These are phyloP conservation scores for Carlito syrichta DNA, from an alignment of 2,113 vertebrate genomes.

Conservation along the genomic window DNA sequence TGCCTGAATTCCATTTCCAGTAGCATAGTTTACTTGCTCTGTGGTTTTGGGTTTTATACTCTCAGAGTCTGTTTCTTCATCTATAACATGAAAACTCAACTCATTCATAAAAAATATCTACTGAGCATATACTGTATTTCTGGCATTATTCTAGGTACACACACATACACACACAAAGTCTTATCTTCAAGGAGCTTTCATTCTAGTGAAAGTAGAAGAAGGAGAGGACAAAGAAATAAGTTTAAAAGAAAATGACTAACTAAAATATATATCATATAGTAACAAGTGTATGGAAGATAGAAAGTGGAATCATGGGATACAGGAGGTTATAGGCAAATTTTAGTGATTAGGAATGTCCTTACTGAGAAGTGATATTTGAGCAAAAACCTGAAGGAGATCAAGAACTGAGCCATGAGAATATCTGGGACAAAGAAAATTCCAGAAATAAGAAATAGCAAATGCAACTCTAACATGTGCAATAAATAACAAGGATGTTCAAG, in stretches of 20 bases:
- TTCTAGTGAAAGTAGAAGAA: background rate
- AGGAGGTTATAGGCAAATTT: background rate
- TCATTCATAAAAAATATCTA: background rate
- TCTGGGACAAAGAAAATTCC: background rate
- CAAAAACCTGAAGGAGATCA: background rate
- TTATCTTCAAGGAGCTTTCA: background rate
- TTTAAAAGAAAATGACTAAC: background rate
- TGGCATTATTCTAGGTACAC: background rate
- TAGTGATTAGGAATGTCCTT: background rate
- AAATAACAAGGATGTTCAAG: background rate
- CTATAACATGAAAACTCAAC: background rate
- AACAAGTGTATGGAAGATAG: background rate
- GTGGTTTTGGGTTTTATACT: background rate
- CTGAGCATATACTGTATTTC: background rate
- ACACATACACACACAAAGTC: background rate
- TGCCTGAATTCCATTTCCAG: background rate
- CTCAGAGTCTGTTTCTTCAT: background rate
- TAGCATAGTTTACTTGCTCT: background rate
- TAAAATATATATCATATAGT: background rate
- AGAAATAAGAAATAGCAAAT: background rate
- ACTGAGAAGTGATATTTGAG: background rate
- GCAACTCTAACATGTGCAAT: no score
- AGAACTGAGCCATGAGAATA: background rate
- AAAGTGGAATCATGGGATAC: background rate
- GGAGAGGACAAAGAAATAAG: background rate